Evolutionary conservation across 2,797 vertebrate genomes (phyloP), one percentile per base, ranked within the genome.

Genomic region (Karalla daura): DNA sequence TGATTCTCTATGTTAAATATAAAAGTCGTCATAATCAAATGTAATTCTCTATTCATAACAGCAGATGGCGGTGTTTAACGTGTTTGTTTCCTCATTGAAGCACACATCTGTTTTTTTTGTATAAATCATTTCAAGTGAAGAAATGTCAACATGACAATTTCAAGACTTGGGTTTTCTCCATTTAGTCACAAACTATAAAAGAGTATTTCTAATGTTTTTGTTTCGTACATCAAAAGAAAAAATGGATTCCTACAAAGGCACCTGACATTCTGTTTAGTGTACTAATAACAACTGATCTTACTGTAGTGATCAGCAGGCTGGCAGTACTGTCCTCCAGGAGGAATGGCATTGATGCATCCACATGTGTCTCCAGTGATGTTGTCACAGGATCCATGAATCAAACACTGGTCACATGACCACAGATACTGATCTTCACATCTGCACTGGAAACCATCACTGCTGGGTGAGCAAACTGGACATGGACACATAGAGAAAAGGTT

Each of bases 351-450:
- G 25, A 61, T 49, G 24, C 58, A 61, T 39, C 25, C 13, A 49
- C 58, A 61, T 1, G 33, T 61, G 7, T 25, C 7, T 5, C n/a
- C 43, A 15, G 0, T 45, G 12, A 8, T 25, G 2, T 45, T 12
- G 12, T 25, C 23, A 45, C 43, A 45, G 2, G 2, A 6, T 6
- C 23, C 43, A 5, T 14, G 2, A 7, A 2, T 23, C 12, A 7
- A 45, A 20, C 43, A 45, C 13, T 7, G 12, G 5, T 45, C 6
- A 15, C 43, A 45, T 4, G 74, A 17, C 74, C 55, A 76, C 9
- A 12, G 18, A 23, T 66, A 62, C 62, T 51, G 55, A 3, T 71
- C 67, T 18, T 76, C 74, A 76, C 74, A 76, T 36, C 15, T 56
- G 62, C 74, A 76, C 7, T 56, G 74, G 56, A 30, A 59, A 5